Base-by-base conservation (phyloP, 2,888 invertebrate genomes). In the Thyatira batis region DNA sequence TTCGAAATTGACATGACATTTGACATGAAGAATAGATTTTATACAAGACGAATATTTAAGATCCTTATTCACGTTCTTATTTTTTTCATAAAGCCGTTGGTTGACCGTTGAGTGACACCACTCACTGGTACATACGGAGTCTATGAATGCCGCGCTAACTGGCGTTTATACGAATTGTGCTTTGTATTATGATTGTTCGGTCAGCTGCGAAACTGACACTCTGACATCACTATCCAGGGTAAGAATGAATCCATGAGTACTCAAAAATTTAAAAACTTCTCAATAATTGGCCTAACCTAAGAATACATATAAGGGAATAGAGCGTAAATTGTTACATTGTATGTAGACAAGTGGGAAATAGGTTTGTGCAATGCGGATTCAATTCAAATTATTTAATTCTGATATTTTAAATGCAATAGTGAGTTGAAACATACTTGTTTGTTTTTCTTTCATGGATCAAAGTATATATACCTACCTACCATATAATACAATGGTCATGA, bases 61-160 rank as follows among this genome's bases (percentile, higher is more conserved):
- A 66, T 74, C 67, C 54, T 71, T 73, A 80, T 79, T 76, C 66
- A 70, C 68, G 71, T 78, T 78, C 0, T 39, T 39, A n/a, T 71
- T 73, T 80, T 73, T 71, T 62, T 63, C 65, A 65, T 73, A 78
- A 79, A 82, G 84, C 84, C 79, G 80, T 86, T 77, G 78, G 80
- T 68, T 89, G 89, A 88, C 87, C 87, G 83, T 85, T 88, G 89
- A 89, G 81, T 89, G 90, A 88, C 89, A 82, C 68, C 70, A 59
- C 75, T 68, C 70, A 77, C 69, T 72, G 73, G 71, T 79, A 82
- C 86, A 80, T 82, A 72, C 68, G 71, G 62, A 69, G 74, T 79
- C 79, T 78, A 77, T 85, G 78, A 83, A 82, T 73, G 68, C 69
- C 70, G 69, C 69, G 78, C 76, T 76, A 77, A 78, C 71, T 76